These are phyloP conservation scores for Syngnathoides biaculeatus DNA, from an alignment of 2,113 vertebrate species.

Conservation along the genomic window DNA sequence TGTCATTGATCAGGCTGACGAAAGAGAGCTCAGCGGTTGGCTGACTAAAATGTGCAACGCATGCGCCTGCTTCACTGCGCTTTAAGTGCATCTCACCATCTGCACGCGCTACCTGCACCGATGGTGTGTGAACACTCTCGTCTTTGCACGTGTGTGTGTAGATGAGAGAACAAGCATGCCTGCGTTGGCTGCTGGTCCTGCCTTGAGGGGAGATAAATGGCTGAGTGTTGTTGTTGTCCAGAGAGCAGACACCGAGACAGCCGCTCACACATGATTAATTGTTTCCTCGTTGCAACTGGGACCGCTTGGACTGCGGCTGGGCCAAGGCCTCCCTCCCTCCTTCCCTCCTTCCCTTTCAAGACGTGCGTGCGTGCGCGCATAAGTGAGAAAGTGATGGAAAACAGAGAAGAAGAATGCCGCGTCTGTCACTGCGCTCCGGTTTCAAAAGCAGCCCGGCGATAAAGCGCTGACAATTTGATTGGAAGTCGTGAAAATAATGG, in stretches of 20 bases:
- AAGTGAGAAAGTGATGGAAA: conserved; percentile 30
- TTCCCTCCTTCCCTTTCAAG: conserved; percentile 59
- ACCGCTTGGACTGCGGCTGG: conserved; percentile 61
- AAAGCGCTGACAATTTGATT: conserved; percentile 18
- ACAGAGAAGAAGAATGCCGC: conserved; percentile 33
- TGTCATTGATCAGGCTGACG: conserved; percentile 13
- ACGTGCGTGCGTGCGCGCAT: not conserved
- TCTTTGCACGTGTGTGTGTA: conserved; percentile 22
- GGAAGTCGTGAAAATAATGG: conserved; percentile 31
- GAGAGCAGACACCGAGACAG: conserved; percentile 75
- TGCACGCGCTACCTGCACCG: not conserved
- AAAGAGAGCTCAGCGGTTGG: conserved; percentile 34
- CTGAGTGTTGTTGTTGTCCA: conserved; percentile 74
- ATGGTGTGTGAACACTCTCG: conserved; percentile 2
- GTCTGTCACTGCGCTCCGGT: conserved; percentile 41
- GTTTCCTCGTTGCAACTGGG: conserved; percentile 73
- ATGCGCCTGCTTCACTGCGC: conserved; percentile 38
- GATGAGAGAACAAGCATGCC: conserved; percentile 55
- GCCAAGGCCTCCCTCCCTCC: conserved; percentile 71
- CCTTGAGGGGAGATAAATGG: conserved; percentile 64
- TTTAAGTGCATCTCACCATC: not conserved
- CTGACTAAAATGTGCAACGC: not conserved
- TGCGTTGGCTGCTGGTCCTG: conserved; percentile 59
- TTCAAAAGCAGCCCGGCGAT: conserved; percentile 22
- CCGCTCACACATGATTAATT: conserved; percentile 77